A percentile compares a stretch with the other conserved stretches of the same genome.
Conservation (phyloP, 2,797 vertebrate genomes). For the Natrix natrix region DNA sequence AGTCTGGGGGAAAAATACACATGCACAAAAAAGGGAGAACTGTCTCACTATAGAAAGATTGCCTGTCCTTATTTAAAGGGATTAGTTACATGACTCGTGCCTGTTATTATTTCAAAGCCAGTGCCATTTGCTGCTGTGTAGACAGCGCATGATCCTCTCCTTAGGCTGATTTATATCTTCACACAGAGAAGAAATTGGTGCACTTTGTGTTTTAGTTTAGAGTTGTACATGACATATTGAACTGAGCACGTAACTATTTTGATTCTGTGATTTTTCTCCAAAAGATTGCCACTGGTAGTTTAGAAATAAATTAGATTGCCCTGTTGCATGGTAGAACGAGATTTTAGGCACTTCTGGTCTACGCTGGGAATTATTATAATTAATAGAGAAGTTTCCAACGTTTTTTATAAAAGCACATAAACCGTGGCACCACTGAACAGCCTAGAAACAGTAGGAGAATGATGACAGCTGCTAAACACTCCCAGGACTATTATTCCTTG, state of each 20-base stretch:
- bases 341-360: not conserved
- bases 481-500: not conserved
- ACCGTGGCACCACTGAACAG: not conserved
- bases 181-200: not conserved
- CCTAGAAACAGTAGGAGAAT: not conserved
- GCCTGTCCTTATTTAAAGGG: not conserved
- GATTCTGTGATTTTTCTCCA: not conserved
- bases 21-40: not conserved
- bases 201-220: not conserved
- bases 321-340: not conserved
- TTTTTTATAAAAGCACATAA: not conserved
- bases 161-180: not conserved
- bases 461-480: not conserved
- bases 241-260: not conserved
- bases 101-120: not conserved
- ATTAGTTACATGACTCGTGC: not conserved
- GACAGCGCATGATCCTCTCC: not conserved
- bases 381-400: not conserved
- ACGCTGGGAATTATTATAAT: not conserved
- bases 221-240: not conserved
- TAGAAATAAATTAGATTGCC: not conserved
- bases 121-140: not conserved
- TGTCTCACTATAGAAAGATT: not conserved
- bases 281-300: not conserved
- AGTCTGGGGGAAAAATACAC: rapidly evolving